phyloP scores from a whole-genome alignment of 2,797 vertebrate genomes.

The Anableps anableps region DNA sequence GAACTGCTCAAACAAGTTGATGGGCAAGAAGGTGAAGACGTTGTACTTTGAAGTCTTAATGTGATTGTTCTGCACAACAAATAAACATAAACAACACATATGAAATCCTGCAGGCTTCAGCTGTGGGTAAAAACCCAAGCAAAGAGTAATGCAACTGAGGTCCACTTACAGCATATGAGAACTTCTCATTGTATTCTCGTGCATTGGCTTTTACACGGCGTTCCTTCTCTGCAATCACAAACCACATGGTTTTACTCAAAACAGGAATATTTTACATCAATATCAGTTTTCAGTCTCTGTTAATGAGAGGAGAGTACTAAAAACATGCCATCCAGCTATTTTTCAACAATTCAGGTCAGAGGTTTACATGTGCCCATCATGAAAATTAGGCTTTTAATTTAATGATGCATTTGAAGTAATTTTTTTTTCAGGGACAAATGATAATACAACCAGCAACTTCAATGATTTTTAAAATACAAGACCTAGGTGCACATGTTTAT shows the following conservation, averaged over 20 bases:
- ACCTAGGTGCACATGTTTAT: background rate
- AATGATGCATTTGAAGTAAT: too few relatives aligned
- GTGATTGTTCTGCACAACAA: conserved; percentile 81
- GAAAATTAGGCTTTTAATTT: too few relatives aligned
- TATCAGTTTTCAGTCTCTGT: background rate
- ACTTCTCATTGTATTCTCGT: conserved; percentile 85
- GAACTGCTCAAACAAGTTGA: conserved; percentile 92
- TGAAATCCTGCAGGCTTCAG: background rate
- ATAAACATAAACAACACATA: background rate
- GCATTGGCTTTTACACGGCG: conserved; percentile 87
- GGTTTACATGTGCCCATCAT: too few relatives aligned
- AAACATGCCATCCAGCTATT: too few relatives aligned
- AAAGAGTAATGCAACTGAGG: background rate
- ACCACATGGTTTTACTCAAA: background rate
- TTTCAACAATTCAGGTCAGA: too few relatives aligned
- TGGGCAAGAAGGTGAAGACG: conserved; percentile 87
- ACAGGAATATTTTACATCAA: background rate
- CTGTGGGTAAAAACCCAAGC: background rate
- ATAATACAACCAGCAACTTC: background rate
- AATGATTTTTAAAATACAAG: background rate
- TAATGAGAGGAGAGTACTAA: background rate
- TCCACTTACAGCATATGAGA: conserved; percentile 86
- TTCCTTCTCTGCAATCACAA: conserved; percentile 82
- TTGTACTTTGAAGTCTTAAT: conserved; percentile 91
- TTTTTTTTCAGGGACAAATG: background rate